These are phyloP conservation scores for Hypena proboscidalis DNA, from an alignment of 2,888 invertebrate genomes.

Conservation along the genomic window DNA sequence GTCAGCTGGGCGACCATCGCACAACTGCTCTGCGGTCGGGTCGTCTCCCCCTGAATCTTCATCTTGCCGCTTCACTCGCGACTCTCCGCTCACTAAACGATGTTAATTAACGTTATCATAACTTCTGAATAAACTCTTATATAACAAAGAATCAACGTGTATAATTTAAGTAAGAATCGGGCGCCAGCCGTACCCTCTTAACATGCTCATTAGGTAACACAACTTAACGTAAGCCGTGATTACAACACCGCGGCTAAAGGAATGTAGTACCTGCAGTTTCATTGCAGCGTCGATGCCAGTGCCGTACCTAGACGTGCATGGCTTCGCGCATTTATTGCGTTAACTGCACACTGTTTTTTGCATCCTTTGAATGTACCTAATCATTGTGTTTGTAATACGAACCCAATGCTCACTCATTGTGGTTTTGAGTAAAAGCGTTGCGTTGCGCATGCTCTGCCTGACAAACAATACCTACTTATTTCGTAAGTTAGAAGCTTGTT, in stretches of 20 bases:
- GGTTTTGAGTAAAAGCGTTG: conserved; percentile 12
- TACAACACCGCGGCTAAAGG: conserved; percentile 72
- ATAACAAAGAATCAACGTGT: conserved; percentile 4
- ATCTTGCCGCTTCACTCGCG: conserved; percentile 88
- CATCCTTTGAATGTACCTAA: conserved; percentile 9
- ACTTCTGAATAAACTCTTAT: background rate
- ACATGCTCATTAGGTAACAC: conserved; percentile 74
- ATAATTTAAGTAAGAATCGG: conserved; percentile 19
- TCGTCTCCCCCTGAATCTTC: conserved; percentile 87
- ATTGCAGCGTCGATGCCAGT: conserved; percentile 59
- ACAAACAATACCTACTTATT: too few species aligned
- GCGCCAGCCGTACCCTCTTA: conserved; percentile 22
- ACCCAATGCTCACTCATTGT: background rate
- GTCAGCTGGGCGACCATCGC: conserved; percentile 94
- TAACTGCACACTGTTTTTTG: conserved; percentile 25
- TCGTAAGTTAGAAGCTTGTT: too few species aligned
- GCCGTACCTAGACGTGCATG: conserved; percentile 26
- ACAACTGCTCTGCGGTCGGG: conserved; percentile 91
- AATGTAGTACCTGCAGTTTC: conserved; percentile 68
- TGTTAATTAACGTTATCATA: conserved; percentile 1
- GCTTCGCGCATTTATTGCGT: conserved; percentile 47
- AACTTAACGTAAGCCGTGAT: conserved; percentile 71
- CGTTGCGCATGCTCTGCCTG: too few species aligned
- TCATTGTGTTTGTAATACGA: conserved; percentile 7
- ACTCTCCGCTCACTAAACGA: conserved; percentile 69